A percentile compares a stretch with the other conserved stretches of the same genome.
Conservation (phyloP, 2,888 invertebrate genomes). For the Eilema depressum region DNA sequence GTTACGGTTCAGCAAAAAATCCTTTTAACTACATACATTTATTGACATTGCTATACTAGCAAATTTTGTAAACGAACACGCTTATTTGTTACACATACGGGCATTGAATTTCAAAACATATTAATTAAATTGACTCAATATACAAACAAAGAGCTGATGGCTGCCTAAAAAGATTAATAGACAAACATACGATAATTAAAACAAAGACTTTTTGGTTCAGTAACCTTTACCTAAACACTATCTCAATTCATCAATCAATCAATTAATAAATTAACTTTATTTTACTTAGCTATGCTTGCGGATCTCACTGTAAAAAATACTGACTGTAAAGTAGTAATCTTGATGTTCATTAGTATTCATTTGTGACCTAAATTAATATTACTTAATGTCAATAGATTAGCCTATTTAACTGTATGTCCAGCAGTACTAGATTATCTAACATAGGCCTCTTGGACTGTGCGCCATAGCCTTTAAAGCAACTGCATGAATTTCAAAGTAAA, state of each 20-base stretch:
- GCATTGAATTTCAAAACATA: neutral
- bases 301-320: no score
- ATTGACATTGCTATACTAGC: neutral
- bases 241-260: neutral
- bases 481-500: no score
- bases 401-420: no score
- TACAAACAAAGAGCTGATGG: neutral
- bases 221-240: neutral
- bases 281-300: no score
- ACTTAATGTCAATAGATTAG: neutral
- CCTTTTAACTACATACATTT: neutral
- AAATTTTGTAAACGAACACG: neutral
- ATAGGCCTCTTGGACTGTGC: no score
- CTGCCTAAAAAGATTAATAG: neutral
- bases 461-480: no score
- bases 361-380: neutral
- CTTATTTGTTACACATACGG: neutral
- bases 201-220: neutral
- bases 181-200: neutral
- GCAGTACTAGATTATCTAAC: no score
- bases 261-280: neutral
- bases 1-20: neutral
- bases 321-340: neutral
- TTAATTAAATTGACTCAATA: neutral
- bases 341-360: neutral